phyloP scores from a whole-genome alignment of 1,140 invertebrate genomes.

The Drosophila teissieri region DNA sequence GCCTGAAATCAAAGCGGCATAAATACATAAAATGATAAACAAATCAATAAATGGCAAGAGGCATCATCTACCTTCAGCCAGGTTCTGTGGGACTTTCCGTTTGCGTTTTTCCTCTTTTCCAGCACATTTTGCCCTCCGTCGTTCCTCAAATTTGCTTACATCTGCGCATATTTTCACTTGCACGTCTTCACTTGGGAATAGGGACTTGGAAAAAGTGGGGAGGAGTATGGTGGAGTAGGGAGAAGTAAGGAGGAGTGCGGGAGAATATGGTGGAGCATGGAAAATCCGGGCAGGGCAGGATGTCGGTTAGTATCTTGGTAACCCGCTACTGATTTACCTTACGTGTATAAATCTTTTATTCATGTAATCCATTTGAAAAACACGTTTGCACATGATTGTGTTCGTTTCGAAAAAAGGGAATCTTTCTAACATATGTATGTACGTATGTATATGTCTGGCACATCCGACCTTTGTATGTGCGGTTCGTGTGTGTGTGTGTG shows the following conservation, averaged over 20 bases:
- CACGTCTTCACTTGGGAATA: conserved; percentile 49
- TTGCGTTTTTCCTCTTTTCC: conserved; percentile 29
- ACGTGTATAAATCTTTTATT: conserved; percentile 83
- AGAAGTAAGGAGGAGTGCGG: not conserved
- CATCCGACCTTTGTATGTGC: conserved; percentile 7
- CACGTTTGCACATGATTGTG: conserved; percentile 82
- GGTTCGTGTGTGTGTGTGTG: conserved; percentile 4
- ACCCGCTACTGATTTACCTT: conserved; percentile 81
- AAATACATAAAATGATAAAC: conserved; percentile 60
- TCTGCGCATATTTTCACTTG: conserved; percentile 78
- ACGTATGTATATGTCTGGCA: not conserved
- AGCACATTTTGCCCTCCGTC: conserved; percentile 1
- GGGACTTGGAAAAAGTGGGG: not conserved
- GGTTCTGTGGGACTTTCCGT: conserved; percentile 55
- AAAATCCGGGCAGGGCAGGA: conserved; percentile 12
- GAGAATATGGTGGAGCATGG: conserved; percentile 7
- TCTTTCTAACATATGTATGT: conserved; percentile 41
- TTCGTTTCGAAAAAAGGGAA: conserved; percentile 69
- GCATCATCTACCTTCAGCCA: conserved; percentile 43
- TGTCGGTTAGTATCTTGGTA: conserved; percentile 64
- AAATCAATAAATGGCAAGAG: conserved; percentile 73
- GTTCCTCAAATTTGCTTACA: conserved; percentile 68
- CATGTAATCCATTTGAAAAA: conserved; percentile 83
- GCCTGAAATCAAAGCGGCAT: conserved; percentile 65
- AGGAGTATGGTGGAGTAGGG: not conserved